Evolutionary conservation across 1,140 invertebrate species (phyloP), one percentile per base, ranked within the genome.

Genomic region (Hycleus phaleratus): DNA sequence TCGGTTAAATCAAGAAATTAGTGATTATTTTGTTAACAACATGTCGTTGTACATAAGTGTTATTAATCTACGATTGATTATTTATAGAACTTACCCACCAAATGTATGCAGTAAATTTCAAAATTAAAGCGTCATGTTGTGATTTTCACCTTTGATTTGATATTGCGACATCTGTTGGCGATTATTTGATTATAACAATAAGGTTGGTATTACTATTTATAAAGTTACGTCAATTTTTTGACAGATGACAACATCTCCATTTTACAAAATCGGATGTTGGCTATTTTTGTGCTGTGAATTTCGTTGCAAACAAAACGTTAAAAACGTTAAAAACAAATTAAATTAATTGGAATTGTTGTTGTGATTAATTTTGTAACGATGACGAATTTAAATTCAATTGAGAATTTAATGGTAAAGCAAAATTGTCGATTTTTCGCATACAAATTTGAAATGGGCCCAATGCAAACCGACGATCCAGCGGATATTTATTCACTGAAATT

Each of bases 401-500:
- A 53, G 38, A 46, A 38, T 45, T 61, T 67, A 52, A 60, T 67
- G 54, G 58, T 67, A 40, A 65, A 63, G 49, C 65, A 67, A 56
- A 65, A 57, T 48, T 67, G 65, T 56, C 61, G 65, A n/a, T 60
- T 63, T 57, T 61, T 63, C 46, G 56, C 64, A 50, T 62, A 65
- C 46, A 63, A 67, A 44, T 58, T 61, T 58, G 56, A 65, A 56
- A 65, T 60, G 44, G 59, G 63, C n/a, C 52, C 60, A 46, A 65
- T 43, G 42, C 48, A 49, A 26, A 39, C 40, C 8, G 26, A 63
- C 38, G 63, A 67, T 49, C 48, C 62, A 53, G 44, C 60, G 51
- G 58, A 61, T 40, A 67, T 67, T 43, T 68, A 67, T 60, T 67
- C 67, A 18, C 54, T 62, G 38, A 54, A 68, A 25, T 64, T 67